Evolutionary conservation across 2,888 invertebrate species (phyloP).

Genomic region (Heliconius sara): DNA sequence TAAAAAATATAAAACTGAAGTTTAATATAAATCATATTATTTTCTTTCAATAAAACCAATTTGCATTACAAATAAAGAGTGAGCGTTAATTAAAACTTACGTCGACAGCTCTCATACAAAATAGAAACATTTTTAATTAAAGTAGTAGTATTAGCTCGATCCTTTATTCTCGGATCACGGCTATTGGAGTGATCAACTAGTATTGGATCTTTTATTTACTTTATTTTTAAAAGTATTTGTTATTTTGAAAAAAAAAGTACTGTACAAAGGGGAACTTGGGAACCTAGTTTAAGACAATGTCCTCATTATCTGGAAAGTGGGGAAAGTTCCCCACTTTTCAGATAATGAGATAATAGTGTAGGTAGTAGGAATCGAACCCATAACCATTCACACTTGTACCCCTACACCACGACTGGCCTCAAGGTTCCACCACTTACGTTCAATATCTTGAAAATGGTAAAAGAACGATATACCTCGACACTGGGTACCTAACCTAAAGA

Average conservation of each 20-base stretch:
- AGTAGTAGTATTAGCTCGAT: background rate
- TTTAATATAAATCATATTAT: background rate
- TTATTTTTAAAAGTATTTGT: background rate
- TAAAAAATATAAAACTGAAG: background rate
- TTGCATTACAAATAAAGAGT: slow-evolving; percentile 4
- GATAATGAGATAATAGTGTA: no score
- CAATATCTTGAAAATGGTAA: no score
- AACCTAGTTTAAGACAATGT: no score
- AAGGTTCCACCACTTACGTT: background rate
- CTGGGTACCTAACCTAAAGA: no score
- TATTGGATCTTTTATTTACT: background rate
- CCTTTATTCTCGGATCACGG: background rate
- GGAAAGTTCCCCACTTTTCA: no score
- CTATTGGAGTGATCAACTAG: background rate
- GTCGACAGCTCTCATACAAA: slow-evolving; percentile 4
- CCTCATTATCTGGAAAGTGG: no score
- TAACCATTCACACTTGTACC: no score
- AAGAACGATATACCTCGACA: no score
- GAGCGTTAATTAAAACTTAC: slow-evolving; percentile 8
- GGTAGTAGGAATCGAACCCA: background rate
- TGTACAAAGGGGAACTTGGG: no score
- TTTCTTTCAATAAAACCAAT: slow-evolving; percentile 3
- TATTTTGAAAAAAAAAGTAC: no score
- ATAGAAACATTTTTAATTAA: slow-evolving; percentile 20
- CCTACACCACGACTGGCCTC: background rate